A percentile compares a stretch with the other conserved stretches of the same genome.
phyloP scores from a whole-genome alignment of 2,797 vertebrate species.

The Triplophysa yarkandensis region DNA sequence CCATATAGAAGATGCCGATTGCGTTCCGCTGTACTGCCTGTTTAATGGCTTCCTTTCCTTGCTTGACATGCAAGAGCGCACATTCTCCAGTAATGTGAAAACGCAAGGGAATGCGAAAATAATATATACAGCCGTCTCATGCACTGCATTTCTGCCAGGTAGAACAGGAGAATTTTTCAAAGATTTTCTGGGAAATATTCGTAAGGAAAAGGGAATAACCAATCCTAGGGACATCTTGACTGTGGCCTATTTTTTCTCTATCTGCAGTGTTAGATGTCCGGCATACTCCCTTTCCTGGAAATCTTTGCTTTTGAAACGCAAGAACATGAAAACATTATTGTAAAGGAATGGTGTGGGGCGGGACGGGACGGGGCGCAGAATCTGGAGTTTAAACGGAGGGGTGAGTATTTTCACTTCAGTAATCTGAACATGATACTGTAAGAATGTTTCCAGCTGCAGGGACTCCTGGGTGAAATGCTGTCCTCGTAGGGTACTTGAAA shows the following conservation, averaged over 20 bases:
- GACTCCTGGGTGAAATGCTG: constrained; percentile 51
- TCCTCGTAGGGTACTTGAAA: constrained; percentile 15
- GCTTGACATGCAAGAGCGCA: constrained; percentile 10
- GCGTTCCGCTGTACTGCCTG: constrained; percentile 16
- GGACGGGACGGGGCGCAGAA: constrained; percentile 63
- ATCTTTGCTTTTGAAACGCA: constrained; percentile 67
- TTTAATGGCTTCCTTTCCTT: constrained; percentile 30
- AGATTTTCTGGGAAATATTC: constrained; percentile 18
- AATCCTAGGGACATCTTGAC: constrained; percentile 25
- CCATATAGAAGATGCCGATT: background rate
- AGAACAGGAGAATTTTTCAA: constrained; percentile 13
- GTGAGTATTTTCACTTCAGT: constrained; percentile 70
- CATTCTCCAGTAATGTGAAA: constrained; percentile 6
- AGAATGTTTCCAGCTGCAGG: constrained; percentile 71
- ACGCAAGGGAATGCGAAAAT: background rate
- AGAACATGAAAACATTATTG: constrained; percentile 72
- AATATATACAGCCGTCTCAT: background rate
- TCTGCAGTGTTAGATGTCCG: constrained; percentile 51
- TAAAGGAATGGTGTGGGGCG: constrained; percentile 64
- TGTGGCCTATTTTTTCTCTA: constrained; percentile 55
- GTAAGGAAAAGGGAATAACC: constrained; percentile 27
- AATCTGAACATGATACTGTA: constrained; percentile 69
- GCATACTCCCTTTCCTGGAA: constrained; percentile 64
- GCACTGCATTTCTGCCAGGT: background rate
- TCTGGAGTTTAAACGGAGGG: constrained; percentile 60